Conservation (phyloP, 2,113 vertebrate genomes). For the Hemibagrus wyckioides region DNA sequence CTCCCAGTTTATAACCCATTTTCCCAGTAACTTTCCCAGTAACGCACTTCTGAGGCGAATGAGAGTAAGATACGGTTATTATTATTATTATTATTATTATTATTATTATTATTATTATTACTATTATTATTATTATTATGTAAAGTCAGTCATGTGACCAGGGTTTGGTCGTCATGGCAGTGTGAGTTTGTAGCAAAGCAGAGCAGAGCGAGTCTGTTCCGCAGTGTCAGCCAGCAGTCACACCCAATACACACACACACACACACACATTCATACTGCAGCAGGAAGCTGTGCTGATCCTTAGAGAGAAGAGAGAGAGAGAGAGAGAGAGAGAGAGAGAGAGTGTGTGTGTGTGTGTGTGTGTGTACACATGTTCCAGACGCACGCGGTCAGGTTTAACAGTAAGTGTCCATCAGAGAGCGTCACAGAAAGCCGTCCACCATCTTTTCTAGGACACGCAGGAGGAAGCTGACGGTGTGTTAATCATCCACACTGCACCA, state of each 20-base stretch:
- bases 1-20: too few species aligned
- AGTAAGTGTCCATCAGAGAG: neutral
- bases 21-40: too few species aligned
- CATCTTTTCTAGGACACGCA: slow-evolving; percentile 1
- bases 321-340: too few species aligned
- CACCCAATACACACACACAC: slow-evolving; percentile 45
- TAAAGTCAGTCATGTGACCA: neutral
- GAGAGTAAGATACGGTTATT: too few species aligned
- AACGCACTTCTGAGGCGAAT: neutral
- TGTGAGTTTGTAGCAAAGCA: neutral
- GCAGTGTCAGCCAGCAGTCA: slow-evolving; percentile 31
- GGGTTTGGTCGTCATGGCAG: neutral
- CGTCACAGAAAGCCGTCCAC: neutral
- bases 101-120: too few species aligned
- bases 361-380: neutral
- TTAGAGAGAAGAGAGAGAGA: neutral
- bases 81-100: too few species aligned
- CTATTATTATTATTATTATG: too few species aligned
- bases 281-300: neutral
- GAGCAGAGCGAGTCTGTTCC: slow-evolving; percentile 1
- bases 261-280: slow-evolving; percentile 43
- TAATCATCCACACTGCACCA: slow-evolving; percentile 34
- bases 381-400: neutral
- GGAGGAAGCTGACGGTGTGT: neutral
- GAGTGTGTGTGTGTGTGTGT: neutral